These are phyloP conservation scores for Invenusta paracnida DNA, from an alignment of 2,888 invertebrate species.

Conservation along the genomic window DNA sequence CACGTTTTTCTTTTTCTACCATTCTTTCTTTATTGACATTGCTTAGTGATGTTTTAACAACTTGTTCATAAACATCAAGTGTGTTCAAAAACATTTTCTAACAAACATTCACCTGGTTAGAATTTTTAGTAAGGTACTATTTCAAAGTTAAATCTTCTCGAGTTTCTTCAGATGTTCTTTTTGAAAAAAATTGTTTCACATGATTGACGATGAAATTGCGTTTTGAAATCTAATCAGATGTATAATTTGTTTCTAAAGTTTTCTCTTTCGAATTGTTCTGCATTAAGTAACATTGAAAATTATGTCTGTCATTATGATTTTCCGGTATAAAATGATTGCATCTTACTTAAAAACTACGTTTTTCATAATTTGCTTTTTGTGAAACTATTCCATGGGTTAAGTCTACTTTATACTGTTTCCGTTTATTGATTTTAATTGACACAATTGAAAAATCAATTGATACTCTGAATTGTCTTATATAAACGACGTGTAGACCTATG, in stretches of 20 bases:
- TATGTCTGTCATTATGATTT: constrained; percentile 12
- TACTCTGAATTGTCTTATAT: not conserved
- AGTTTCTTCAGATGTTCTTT: constrained; percentile 17
- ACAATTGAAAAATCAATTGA: too few relatives aligned
- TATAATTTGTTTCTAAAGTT: constrained; percentile 3
- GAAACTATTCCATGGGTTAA: not conserved
- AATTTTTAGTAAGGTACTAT: not conserved
- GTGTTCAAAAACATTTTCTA: not conserved
- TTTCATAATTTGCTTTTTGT: constrained; percentile 4
- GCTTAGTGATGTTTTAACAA: constrained; percentile 16
- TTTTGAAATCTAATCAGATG: not conserved
- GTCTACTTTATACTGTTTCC: not conserved
- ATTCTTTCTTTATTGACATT: constrained; percentile 23
- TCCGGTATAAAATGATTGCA: constrained; percentile 8
- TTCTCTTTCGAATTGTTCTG: constrained; percentile 9
- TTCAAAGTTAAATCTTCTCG: not conserved
- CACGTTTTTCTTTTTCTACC: constrained; percentile 23
- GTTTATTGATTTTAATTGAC: not conserved
- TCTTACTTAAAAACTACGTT: not conserved
- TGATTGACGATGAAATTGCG: constrained; percentile 1
- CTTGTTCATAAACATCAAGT: constrained; percentile 1
- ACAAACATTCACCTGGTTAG: constrained; percentile 22
- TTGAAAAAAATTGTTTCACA: constrained; percentile 1
- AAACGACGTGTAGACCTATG: not conserved
- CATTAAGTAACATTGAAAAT: constrained; percentile 23